Evolutionary conservation across 2,888 invertebrate genomes (phyloP).

Genomic region (Phrixothrix hirtus): DNA sequence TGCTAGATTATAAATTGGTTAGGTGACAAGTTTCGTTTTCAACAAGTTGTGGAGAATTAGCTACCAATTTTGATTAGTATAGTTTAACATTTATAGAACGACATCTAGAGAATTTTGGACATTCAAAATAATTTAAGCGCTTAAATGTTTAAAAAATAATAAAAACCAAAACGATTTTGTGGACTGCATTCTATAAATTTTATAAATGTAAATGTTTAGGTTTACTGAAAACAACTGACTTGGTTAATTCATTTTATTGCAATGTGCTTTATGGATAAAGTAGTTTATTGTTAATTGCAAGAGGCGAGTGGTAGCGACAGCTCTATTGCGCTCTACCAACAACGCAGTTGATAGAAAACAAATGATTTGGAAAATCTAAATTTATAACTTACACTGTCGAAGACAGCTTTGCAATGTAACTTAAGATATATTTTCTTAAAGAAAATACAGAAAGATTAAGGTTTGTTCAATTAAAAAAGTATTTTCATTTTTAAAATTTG

Average conservation of each 20-base stretch:
- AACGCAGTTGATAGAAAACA: constrained; percentile 35
- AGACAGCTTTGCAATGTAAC: constrained; percentile 30
- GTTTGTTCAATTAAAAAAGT: background rate
- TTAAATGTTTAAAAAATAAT: background rate
- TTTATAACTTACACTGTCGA: constrained; percentile 31
- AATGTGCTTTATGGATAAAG: constrained; percentile 27
- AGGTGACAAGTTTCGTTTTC: no score
- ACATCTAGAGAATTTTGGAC: no score
- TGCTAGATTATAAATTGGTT: no score
- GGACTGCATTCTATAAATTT: background rate
- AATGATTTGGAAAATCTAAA: constrained; percentile 38
- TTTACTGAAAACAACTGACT: constrained; percentile 3
- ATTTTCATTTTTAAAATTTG: background rate
- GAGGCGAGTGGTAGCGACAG: constrained; percentile 33
- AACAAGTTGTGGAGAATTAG: no score
- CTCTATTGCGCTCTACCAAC: constrained; percentile 31
- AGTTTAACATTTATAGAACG: no score
- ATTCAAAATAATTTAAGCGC: no score
- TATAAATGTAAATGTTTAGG: background rate
- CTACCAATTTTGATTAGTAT: no score
- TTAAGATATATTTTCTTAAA: constrained; percentile 16
- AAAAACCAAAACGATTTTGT: background rate
- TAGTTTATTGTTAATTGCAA: constrained; percentile 33
- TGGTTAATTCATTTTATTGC: constrained; percentile 25
- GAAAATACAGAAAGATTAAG: constrained; percentile 11